These are phyloP conservation scores for Notothenia coriiceps DNA, from an alignment of 2,113 vertebrate genomes.

Conservation along the genomic window DNA sequence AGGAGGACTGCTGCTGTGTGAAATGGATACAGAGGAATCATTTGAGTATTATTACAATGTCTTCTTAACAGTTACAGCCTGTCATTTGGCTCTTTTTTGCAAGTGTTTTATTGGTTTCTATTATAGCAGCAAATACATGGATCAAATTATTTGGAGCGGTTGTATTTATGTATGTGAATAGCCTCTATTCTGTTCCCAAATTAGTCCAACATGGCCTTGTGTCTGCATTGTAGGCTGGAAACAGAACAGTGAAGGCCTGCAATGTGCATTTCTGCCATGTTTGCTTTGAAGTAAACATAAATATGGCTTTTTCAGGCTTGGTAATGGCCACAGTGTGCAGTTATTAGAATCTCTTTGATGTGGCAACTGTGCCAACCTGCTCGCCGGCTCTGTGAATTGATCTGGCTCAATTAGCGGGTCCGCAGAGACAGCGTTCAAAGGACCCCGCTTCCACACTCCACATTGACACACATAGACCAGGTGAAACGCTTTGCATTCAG, in stretches of 20 bases:
- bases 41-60: slow-evolving; percentile 14
- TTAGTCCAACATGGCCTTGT: slow-evolving; percentile 51
- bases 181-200: slow-evolving; percentile 52
- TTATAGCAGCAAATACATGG: slow-evolving; percentile 18
- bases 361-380: slow-evolving; percentile 81
- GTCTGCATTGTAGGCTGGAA: slow-evolving; percentile 40
- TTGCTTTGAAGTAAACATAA: slow-evolving; percentile 81
- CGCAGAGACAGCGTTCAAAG: slow-evolving; percentile 75
- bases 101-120: slow-evolving; percentile 40
- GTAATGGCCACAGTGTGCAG: slow-evolving; percentile 80
- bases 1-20: slow-evolving; percentile 23
- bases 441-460: slow-evolving; percentile 53
- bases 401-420: slow-evolving; percentile 80
- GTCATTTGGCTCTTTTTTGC: slow-evolving; percentile 24
- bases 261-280: slow-evolving; percentile 51
- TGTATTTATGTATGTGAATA: slow-evolving; percentile 51
- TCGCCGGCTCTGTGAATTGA: slow-evolving; percentile 77
- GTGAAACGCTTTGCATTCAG: slow-evolving; percentile 77
- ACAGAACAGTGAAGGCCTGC: slow-evolving; percentile 44
- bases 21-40: slow-evolving; percentile 18
- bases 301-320: slow-evolving; percentile 69
- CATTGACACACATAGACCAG: slow-evolving; percentile 70
- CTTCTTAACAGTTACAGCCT: slow-evolving; percentile 23
- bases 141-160: slow-evolving; percentile 58
- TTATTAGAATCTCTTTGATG: slow-evolving; percentile 85